Evolutionary conservation across 2,888 invertebrate genomes (phyloP).

Genomic region (Drosophila kambysellisi): DNA sequence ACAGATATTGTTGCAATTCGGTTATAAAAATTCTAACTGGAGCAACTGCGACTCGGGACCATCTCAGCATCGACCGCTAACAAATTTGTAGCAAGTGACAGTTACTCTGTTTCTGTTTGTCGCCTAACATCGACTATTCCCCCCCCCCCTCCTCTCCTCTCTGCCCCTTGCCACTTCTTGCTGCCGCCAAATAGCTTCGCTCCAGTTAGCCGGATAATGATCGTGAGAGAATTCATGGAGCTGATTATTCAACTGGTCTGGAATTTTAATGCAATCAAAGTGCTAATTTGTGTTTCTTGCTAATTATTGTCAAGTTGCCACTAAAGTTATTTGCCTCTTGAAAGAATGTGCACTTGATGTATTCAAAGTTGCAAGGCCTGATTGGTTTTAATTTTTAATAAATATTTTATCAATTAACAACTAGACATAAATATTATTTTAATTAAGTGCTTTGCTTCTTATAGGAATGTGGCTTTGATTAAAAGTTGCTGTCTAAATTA

Average conservation of each 20-base stretch:
- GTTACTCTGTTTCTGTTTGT: constrained; percentile 57
- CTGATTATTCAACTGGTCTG: constrained; percentile 46
- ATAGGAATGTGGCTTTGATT: not conserved
- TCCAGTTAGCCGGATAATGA: constrained; percentile 64
- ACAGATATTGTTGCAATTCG: constrained; percentile 62
- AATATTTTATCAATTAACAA: not conserved
- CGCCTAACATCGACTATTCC: constrained; percentile 12
- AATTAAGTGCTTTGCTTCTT: not conserved
- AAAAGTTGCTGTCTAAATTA: not conserved
- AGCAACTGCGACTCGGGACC: constrained; percentile 51
- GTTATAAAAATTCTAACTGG: constrained; percentile 76
- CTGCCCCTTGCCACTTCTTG: constrained; percentile 25
- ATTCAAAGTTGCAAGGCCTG: not conserved
- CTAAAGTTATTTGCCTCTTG: not conserved
- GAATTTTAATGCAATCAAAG: constrained; percentile 68
- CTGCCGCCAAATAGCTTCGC: constrained; percentile 49
- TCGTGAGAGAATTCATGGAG: constrained; percentile 70
- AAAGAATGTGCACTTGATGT: not conserved
- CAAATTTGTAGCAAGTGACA: constrained; percentile 75
- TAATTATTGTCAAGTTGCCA: constrained; percentile 58
- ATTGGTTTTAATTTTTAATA: not conserved
- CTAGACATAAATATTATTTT: not conserved
- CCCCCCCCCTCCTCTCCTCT: not conserved
- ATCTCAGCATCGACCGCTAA: constrained; percentile 25
- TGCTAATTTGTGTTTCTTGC: constrained; percentile 68